Conservation (phyloP, 2,797 vertebrate genomes). For the Sebastes minor region DNA sequence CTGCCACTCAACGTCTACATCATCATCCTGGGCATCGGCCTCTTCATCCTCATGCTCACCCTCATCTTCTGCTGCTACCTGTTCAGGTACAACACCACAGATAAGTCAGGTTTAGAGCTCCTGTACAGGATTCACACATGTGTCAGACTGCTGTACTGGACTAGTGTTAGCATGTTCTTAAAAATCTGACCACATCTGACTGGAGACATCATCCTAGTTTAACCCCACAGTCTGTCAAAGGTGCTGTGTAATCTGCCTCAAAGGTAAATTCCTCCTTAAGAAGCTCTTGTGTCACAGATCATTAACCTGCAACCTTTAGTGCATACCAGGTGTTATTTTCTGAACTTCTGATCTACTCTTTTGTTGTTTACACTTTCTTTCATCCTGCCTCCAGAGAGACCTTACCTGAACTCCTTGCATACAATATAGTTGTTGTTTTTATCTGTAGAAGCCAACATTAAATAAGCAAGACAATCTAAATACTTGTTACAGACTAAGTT, state of each 20-base stretch:
- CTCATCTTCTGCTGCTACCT: constrained; percentile 87
- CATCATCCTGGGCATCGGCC: constrained; percentile 82
- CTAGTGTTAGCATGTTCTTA: not conserved
- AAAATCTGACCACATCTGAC: not conserved
- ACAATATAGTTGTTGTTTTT: not conserved
- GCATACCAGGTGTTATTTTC: not conserved
- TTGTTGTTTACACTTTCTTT: not conserved
- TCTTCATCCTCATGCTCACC: constrained; percentile 85
- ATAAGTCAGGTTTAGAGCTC: not conserved
- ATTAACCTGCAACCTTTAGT: not conserved
- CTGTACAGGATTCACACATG: not conserved
- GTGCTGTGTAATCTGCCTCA: not conserved
- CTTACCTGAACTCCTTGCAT: not conserved
- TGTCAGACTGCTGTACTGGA: not conserved
- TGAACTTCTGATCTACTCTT: not conserved
- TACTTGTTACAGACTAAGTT: not conserved
- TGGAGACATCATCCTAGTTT: not conserved
- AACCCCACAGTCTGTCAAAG: not conserved
- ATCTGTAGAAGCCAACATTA: not conserved
- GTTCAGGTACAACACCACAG: constrained; percentile 76
- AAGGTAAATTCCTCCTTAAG: not conserved
- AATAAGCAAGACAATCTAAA: not conserved
- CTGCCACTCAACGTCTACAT: constrained; percentile 84
- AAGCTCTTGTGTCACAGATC: not conserved
- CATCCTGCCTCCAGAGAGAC: not conserved